Percentiles rank a stretch among this genome's conserved stretches.
Evolutionary conservation across 2,888 invertebrate species (phyloP).

Genomic region (Vesta saturnalis): DNA sequence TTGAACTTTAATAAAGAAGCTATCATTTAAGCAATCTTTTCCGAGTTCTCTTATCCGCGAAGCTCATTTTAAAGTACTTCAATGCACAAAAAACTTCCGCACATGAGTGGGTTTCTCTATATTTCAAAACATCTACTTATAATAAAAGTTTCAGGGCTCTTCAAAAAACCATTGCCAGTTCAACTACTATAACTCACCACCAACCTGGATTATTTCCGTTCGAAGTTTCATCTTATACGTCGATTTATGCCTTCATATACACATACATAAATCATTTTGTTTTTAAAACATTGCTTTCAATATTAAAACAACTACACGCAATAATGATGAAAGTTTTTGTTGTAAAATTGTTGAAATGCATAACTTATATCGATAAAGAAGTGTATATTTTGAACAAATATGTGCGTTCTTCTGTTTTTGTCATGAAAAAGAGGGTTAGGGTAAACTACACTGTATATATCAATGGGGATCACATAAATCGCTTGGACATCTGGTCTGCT

Average conservation of each 20-base stretch:
- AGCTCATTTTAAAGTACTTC: constrained; percentile 42
- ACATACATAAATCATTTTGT: constrained; percentile 12
- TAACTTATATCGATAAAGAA: constrained; percentile 26
- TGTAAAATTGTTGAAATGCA: too few species aligned
- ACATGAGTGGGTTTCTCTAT: constrained; percentile 49
- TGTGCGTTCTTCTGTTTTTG: constrained; percentile 26
- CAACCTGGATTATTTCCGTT: constrained; percentile 50
- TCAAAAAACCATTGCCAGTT: constrained; percentile 48
- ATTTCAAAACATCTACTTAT: constrained; percentile 51
- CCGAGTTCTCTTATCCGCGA: constrained; percentile 34
- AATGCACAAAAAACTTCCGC: constrained; percentile 48
- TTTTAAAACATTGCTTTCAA: background rate
- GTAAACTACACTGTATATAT: constrained; percentile 41
- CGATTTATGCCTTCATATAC: constrained; percentile 21
- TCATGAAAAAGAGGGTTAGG: constrained; percentile 28
- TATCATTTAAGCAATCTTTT: constrained; percentile 42
- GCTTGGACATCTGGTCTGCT: constrained; percentile 50
- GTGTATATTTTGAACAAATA: constrained; percentile 33
- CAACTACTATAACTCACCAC: constrained; percentile 50
- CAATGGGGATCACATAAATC: constrained; percentile 49
- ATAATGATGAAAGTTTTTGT: too few species aligned
- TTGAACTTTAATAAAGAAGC: constrained; percentile 43
- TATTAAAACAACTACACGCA: too few species aligned
- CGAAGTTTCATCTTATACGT: constrained; percentile 31
- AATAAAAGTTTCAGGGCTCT: constrained; percentile 52